Base-by-base conservation (phyloP, 2,113 vertebrate species). In the Hippolais icterina region DNA sequence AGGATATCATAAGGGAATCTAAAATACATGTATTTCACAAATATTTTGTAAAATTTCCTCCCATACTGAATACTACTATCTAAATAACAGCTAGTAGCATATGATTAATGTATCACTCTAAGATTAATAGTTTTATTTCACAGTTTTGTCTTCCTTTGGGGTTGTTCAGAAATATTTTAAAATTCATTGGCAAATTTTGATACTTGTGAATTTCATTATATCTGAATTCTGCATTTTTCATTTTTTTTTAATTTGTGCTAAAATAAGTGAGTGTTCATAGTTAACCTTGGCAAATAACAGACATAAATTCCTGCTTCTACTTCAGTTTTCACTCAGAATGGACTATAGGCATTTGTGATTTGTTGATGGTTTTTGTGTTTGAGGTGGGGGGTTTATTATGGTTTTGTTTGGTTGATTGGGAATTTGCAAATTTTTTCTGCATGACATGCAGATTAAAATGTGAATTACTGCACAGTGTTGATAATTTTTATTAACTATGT, bases 401-500 rank as follows among this genome's bases (percentile, higher is more conserved):
- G 0, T 57, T 56, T 44, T 57, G 3, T 28, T 44, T 4, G 5
- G 21, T 22, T 71, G 9, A 49, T 54, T 79, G 8, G 25, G 29
- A 25, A 61, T 57, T 46, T 49, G 11, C 6, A 65, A 29, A 46
- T 70, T 78, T 63, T 65, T 66, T 35, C 25, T 57, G 5, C 22
- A 50, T 54, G 64, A 39, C 28, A 50, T 50, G 27, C 9, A 83
- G 14, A 83, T 60, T 68, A 68, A 64, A 76, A 86, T 59, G 15
- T 21, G 12, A 79, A 83, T 75, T 80, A 50, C 39, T 83, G 18
- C 19, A 68, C 23, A 72, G 10, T 2, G 7, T 23, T 86, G 61
- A 63, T 86, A 80, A 71, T 86, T 86, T 76, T 56, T 47, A 79
- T 93, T 89, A 91, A 23, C 39, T 83, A 39, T 79, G 25, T 29